phyloP scores from a whole-genome alignment of 2,888 invertebrate species.

The Limnephilus auricula region DNA sequence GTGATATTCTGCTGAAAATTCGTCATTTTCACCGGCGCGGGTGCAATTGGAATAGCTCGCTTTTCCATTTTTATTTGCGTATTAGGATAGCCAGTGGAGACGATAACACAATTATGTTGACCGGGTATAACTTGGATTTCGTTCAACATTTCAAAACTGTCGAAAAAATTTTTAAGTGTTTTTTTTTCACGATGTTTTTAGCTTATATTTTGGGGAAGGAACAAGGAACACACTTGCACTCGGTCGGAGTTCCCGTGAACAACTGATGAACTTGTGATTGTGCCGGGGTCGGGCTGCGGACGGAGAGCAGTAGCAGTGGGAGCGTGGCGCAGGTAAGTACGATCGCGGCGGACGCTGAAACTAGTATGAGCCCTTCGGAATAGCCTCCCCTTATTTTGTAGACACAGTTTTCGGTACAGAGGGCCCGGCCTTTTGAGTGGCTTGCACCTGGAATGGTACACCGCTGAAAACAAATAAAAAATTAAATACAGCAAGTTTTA shows the following conservation, averaged over 20 bases:
- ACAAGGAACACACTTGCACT: conserved; percentile 27
- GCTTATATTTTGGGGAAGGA: not conserved
- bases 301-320: not conserved
- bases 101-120: conserved; percentile 81
- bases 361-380: conserved; percentile 66
- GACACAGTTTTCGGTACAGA: conserved; percentile 62
- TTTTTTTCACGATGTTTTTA: conserved; percentile 25
- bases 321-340: conserved; percentile 40
- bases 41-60: conserved; percentile 78
- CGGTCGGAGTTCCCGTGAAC: conserved; percentile 47
- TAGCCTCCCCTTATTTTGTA: conserved; percentile 66
- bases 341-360: conserved; percentile 59
- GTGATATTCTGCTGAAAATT: conserved; percentile 71
- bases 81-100: conserved; percentile 76
- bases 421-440: conserved; percentile 54
- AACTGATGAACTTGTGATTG: conserved; percentile 41
- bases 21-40: conserved; percentile 78
- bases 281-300: not conserved
- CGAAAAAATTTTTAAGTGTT: not conserved
- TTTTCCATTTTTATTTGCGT: conserved; percentile 76
- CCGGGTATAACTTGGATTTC: conserved; percentile 77
- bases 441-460: conserved; percentile 2
- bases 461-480: not conserved
- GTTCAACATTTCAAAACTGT: conserved; percentile 73
- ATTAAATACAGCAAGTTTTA: not conserved